These are phyloP conservation scores for Tachysurus fulvidraco DNA, from an alignment of 2,113 vertebrate genomes.

Conservation along the genomic window DNA sequence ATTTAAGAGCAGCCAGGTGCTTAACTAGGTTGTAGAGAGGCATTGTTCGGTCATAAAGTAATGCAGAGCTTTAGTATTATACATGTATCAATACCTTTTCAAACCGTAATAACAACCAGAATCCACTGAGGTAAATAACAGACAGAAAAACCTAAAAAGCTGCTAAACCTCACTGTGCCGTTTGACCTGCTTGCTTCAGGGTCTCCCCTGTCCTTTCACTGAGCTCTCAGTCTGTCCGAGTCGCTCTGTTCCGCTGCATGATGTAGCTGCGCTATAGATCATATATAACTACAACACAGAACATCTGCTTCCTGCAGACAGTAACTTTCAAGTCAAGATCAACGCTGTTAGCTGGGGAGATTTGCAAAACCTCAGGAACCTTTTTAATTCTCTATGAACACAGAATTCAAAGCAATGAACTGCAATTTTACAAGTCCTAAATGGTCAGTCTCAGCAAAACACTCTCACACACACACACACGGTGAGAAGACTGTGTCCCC, in stretches of 20 bases:
- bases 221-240: background rate
- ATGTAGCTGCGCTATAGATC: background rate
- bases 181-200: conserved; percentile 1
- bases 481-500: background rate
- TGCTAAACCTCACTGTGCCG: background rate
- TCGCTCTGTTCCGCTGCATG: background rate
- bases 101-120: background rate
- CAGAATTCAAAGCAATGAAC: background rate
- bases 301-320: background rate
- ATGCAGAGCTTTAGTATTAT: background rate
- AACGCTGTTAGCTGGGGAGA: background rate
- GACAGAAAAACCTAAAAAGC: background rate
- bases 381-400: background rate
- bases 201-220: background rate
- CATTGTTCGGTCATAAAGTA: background rate
- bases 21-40: background rate
- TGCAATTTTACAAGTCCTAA: background rate
- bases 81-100: background rate
- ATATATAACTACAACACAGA: background rate
- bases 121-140: conserved; percentile 12
- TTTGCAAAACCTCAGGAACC: background rate
- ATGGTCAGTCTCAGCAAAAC: background rate
- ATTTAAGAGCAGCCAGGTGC: background rate
- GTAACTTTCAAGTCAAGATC: background rate
- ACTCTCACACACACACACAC: background rate